These are phyloP conservation scores for Uria aalge DNA, from an alignment of 2,113 vertebrate genomes.

Conservation along the genomic window DNA sequence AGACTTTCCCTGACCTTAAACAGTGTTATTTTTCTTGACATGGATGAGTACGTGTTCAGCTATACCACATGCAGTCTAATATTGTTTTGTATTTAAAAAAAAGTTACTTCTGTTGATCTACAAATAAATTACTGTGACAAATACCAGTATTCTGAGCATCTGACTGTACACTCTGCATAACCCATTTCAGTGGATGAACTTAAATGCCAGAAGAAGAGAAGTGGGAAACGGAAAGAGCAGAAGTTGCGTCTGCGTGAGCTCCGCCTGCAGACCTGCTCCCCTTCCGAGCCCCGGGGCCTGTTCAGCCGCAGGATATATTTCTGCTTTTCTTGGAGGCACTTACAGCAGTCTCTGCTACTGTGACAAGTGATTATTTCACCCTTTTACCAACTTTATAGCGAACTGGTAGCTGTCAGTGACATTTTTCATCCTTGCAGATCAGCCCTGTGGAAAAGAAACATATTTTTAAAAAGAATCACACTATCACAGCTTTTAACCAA, in stretches of 20 bases:
- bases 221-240: background rate
- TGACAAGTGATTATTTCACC: background rate
- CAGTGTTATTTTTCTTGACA: background rate
- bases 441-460: background rate
- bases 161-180: background rate
- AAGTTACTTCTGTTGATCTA: background rate
- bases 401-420: background rate
- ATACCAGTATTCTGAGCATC: background rate
- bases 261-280: background rate
- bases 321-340: background rate
- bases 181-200: background rate
- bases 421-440: background rate
- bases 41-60: background rate
- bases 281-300: accelerated
- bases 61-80: background rate
- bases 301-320: background rate
- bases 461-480: background rate
- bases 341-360: background rate
- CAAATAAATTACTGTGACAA: background rate
- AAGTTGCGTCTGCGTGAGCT: accelerated
- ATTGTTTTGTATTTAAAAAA: background rate
- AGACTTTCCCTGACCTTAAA: background rate
- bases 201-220: background rate
- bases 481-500: background rate
- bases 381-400: background rate